A percentile compares a stretch with the other conserved stretches of the same genome.
phyloP scores from a whole-genome alignment of 1,140 invertebrate genomes.

The Drosophila kikkawai region DNA sequence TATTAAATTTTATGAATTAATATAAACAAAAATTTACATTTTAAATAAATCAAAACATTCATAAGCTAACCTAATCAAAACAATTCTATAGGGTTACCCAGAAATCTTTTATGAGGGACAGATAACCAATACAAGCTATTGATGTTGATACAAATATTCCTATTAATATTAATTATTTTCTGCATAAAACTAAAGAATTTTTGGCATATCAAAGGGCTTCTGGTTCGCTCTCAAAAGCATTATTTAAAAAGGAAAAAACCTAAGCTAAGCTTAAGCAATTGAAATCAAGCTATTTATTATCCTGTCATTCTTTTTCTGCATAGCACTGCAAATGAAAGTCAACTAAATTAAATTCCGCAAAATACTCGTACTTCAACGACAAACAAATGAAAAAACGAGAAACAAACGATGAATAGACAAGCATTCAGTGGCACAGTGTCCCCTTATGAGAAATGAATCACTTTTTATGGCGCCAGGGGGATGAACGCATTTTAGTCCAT shows the following conservation, averaged over 20 bases:
- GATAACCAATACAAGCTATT: too few relatives aligned
- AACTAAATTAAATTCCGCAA: slow-evolving; percentile 55
- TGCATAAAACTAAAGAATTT: too few relatives aligned
- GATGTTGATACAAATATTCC: too few relatives aligned
- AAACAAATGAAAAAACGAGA: slow-evolving; percentile 11
- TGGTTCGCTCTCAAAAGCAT: slow-evolving; percentile 3
- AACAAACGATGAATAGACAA: slow-evolving; percentile 19
- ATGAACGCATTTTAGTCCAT: not conserved
- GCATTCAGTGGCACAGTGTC: not conserved
- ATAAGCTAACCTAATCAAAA: too few relatives aligned
- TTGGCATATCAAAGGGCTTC: too few relatives aligned
- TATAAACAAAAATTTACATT: too few relatives aligned
- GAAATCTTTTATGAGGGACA: too few relatives aligned
- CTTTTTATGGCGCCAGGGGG: not conserved
- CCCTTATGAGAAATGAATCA: slow-evolving; percentile 11
- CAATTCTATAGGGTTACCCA: too few relatives aligned
- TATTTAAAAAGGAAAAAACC: slow-evolving; percentile 21
- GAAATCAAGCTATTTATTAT: slow-evolving; percentile 58
- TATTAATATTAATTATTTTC: too few relatives aligned
- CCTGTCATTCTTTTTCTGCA: slow-evolving; percentile 27
- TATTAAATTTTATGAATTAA: too few relatives aligned
- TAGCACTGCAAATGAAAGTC: slow-evolving; percentile 51
- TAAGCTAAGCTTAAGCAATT: slow-evolving; percentile 34
- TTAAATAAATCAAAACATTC: too few relatives aligned
- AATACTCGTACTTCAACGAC: slow-evolving; percentile 33